These are phyloP conservation scores for Pelosia muscerda DNA, from an alignment of 2,888 invertebrate species.

Conservation along the genomic window DNA sequence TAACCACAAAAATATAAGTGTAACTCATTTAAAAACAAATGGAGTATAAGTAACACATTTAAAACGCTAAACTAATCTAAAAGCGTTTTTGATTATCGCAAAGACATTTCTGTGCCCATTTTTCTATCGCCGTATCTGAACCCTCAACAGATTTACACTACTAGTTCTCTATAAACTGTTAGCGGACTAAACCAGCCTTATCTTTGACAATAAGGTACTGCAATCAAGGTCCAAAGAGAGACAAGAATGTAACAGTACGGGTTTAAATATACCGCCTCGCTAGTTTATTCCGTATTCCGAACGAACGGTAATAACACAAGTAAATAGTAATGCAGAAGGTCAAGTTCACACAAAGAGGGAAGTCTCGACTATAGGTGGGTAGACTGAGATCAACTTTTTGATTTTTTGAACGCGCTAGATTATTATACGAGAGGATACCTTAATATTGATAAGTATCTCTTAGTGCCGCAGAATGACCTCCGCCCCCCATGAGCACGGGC, in stretches of 20 bases:
- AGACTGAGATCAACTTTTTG: too few species aligned
- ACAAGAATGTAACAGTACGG: conserved; percentile 17
- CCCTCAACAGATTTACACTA: conserved; percentile 28
- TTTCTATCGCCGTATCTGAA: conserved; percentile 17
- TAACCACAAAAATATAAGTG: too few species aligned
- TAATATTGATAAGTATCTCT: too few species aligned
- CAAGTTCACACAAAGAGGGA: background rate
- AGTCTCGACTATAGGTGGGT: too few species aligned
- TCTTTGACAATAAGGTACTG: conserved; percentile 46
- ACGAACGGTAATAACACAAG: conserved; percentile 2
- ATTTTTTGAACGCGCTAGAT: too few species aligned
- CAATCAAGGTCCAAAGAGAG: conserved; percentile 39
- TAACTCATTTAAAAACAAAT: too few species aligned
- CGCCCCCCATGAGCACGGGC: too few species aligned
- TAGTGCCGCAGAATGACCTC: too few species aligned
- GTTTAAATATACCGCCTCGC: background rate
- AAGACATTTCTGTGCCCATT: conserved; percentile 8
- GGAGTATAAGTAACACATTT: background rate
- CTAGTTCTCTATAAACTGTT: conserved; percentile 36
- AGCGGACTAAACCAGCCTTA: conserved; percentile 43
- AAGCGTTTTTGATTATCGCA: background rate
- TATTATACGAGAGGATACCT: too few species aligned
- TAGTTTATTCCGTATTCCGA: conserved; percentile 13
- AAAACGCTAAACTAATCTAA: background rate
- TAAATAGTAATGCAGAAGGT: background rate